Conservation (phyloP, 2,113 vertebrate species). For the Gulo gulo region DNA sequence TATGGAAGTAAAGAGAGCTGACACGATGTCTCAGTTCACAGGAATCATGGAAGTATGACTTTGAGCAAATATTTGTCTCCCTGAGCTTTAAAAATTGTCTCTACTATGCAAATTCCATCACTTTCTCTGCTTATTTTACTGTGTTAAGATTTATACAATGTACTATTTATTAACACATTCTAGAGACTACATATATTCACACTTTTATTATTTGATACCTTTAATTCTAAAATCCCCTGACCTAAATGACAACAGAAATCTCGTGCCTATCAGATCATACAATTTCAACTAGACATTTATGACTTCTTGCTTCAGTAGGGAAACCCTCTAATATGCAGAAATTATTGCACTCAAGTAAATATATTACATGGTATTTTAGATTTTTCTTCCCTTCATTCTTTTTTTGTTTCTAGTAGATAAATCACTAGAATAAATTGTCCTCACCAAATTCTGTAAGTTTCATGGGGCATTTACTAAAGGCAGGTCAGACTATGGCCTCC, state of each 20-base stretch:
- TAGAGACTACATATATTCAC: background rate
- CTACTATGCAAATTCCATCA: background rate
- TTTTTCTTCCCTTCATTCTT: background rate
- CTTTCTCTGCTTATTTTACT: background rate
- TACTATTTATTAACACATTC: background rate
- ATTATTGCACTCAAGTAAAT: background rate
- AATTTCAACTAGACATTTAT: background rate
- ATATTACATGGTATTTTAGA: background rate
- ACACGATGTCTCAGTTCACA: background rate
- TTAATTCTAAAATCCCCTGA: background rate
- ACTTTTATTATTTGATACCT: background rate
- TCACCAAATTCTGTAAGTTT: background rate
- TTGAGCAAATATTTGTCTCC: background rate
- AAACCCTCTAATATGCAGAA: background rate
- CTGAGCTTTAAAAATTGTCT: background rate
- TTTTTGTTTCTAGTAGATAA: slow-evolving; percentile 8
- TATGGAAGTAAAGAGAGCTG: background rate
- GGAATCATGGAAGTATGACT: background rate
- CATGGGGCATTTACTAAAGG: background rate
- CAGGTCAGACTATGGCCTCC: background rate
- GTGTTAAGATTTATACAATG: background rate
- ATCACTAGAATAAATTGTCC: background rate
- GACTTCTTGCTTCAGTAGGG: background rate
- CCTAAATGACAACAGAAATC: background rate
- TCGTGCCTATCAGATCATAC: background rate